These are phyloP conservation scores for Cyprinodon tularosa DNA, from an alignment of 2,113 vertebrate species.

Conservation along the genomic window DNA sequence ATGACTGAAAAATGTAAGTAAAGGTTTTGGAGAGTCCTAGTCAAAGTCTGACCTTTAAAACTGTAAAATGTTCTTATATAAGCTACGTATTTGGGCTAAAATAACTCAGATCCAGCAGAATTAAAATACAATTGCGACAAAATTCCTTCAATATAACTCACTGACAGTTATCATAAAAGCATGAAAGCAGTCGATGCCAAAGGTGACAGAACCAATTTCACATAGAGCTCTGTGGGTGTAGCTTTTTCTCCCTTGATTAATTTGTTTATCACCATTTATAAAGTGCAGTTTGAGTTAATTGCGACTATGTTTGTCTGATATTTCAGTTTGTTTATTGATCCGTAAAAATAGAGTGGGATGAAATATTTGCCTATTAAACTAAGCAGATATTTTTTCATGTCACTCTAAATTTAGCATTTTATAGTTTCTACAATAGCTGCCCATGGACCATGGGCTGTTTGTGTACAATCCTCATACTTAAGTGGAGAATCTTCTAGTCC, in stretches of 20 bases:
- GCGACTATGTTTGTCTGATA: not conserved
- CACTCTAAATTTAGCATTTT: not conserved
- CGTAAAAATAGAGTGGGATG: not conserved
- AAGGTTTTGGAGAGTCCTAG: too few species aligned
- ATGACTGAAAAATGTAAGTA: too few species aligned
- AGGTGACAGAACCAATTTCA: not conserved
- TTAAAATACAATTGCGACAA: too few species aligned
- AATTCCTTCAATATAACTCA: too few species aligned
- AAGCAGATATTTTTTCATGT: not conserved
- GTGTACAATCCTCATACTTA: constrained; percentile 16
- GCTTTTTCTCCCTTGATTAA: not conserved
- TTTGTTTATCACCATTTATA: not conserved
- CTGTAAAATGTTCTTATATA: too few species aligned
- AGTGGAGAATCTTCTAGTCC: constrained; percentile 35
- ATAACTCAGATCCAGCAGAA: too few species aligned
- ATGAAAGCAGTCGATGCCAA: too few species aligned
- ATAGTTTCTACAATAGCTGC: not conserved
- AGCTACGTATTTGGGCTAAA: too few species aligned
- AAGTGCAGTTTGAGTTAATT: not conserved
- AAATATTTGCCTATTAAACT: not conserved
- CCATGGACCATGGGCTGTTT: constrained; percentile 6
- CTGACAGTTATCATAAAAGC: too few species aligned
- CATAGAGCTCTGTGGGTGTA: not conserved
- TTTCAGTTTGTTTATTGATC: not conserved
- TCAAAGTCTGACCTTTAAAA: too few species aligned